Percentiles rank a stretch among this genome's conserved stretches.
Evolutionary conservation across 2,888 invertebrate genomes (phyloP).

Genomic region (Amblyteles armatorius): DNA sequence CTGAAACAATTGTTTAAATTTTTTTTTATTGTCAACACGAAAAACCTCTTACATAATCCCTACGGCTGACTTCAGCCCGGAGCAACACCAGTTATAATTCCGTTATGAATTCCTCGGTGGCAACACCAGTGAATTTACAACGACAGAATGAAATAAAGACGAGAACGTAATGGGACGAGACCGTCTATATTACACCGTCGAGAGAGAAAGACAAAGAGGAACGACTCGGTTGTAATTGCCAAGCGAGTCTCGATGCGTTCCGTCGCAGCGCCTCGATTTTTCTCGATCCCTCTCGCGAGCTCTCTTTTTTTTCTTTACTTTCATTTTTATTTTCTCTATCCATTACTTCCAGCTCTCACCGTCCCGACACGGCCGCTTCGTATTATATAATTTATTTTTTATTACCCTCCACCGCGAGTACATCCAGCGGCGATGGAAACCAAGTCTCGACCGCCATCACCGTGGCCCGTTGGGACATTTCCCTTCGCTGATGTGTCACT

Average conservation of each 20-base stretch:
- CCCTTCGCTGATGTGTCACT: constrained; percentile 50
- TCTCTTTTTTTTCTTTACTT: not conserved
- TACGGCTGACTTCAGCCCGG: no score
- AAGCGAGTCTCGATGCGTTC: constrained; percentile 64
- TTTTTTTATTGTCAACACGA: no score
- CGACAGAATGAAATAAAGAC: constrained; percentile 16
- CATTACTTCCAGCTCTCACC: constrained; percentile 27
- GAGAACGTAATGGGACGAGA: constrained; percentile 28
- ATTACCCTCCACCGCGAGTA: constrained; percentile 51
- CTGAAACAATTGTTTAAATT: no score
- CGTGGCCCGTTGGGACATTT: constrained; percentile 45
- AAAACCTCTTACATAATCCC: no score
- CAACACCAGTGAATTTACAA: constrained; percentile 30
- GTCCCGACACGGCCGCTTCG: constrained; percentile 14
- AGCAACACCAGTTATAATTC: no score
- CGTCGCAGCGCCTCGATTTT: constrained; percentile 61
- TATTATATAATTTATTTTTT: constrained; percentile 63
- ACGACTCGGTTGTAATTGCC: constrained; percentile 66
- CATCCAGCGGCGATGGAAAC: constrained; percentile 35
- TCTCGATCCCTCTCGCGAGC: not conserved
- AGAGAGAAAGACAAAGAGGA: constrained; percentile 25
- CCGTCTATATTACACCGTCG: not conserved
- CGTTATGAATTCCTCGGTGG: no score
- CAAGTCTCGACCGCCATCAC: constrained; percentile 44
- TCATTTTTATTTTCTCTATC: constrained; percentile 18